Conservation (phyloP, 2,113 vertebrate genomes). For the Bujurquina vittata region DNA sequence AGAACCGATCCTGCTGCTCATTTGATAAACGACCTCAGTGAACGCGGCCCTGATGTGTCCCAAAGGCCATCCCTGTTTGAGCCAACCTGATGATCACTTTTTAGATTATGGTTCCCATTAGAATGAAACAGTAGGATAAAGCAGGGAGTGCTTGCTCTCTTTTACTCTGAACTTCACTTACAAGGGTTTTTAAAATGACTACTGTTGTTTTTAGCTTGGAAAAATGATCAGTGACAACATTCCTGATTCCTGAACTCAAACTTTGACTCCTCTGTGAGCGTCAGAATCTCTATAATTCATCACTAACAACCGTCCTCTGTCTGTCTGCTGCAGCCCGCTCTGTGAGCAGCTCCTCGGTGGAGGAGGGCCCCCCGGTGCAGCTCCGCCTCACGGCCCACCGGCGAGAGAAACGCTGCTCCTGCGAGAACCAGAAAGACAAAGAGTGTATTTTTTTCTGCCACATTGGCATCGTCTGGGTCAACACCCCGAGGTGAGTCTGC, state of each 20-base stretch:
- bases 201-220: neutral
- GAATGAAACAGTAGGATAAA: too few relatives aligned
- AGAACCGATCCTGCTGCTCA: neutral
- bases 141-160: too few relatives aligned
- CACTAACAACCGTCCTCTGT: neutral
- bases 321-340: constrained; percentile 42
- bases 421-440: constrained; percentile 83
- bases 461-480: constrained; percentile 84
- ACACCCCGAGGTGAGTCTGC: constrained; percentile 78
- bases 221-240: neutral
- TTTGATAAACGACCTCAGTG: neutral
- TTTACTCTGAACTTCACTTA: neutral
- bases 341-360: constrained; percentile 6
- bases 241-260: too few relatives aligned
- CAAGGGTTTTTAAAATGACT: neutral
- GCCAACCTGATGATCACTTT: neutral
- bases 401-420: constrained; percentile 81
- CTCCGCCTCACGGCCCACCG: constrained; percentile 34
- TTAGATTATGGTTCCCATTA: too few relatives aligned
- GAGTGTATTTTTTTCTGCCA: constrained; percentile 86
- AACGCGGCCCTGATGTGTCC: neutral
- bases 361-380: constrained; percentile 48
- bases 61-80: neutral
- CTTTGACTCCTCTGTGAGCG: too few relatives aligned
- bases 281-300: neutral